phyloP scores from a whole-genome alignment of 2,113 vertebrate genomes.

The Trematomus loennbergii region DNA sequence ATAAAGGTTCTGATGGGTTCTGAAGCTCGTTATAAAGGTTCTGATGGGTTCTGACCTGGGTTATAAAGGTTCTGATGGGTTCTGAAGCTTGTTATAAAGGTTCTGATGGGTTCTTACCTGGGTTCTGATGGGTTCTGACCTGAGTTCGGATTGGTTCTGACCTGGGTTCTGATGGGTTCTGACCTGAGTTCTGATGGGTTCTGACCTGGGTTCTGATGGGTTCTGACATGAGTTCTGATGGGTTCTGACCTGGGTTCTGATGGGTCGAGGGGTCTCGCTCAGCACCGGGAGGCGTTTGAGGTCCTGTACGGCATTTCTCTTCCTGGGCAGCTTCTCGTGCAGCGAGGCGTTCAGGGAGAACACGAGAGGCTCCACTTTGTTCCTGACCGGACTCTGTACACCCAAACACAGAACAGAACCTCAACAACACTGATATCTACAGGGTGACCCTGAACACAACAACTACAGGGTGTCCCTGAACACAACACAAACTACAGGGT shows the following conservation, averaged over 20 bases:
- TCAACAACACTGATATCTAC: neutral
- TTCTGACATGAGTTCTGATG: conserved; percentile 76
- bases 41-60: neutral
- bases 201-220: neutral
- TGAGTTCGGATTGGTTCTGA: neutral
- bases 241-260: conserved; percentile 78
- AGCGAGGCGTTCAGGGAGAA: conserved; percentile 89
- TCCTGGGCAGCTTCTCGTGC: conserved; percentile 65
- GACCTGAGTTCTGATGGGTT: neutral
- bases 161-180: neutral
- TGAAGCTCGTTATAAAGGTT: neutral
- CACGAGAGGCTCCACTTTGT: conserved; percentile 89
- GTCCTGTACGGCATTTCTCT: conserved; percentile 67
- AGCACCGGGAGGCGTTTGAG: conserved; percentile 87
- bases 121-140: too few relatives aligned
- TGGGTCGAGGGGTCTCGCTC: conserved; percentile 75
- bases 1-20: neutral
- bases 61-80: neutral
- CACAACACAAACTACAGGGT: neutral
- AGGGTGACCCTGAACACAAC: too few relatives aligned
- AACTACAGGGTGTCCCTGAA: neutral
- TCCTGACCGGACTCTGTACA: conserved; percentile 78
- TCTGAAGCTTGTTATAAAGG: neutral
- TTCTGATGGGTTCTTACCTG: neutral
- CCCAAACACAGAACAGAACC: conserved; percentile 22